phyloP scores from a whole-genome alignment of 2,797 vertebrate species.

The Pseudomugil tenellus region DNA sequence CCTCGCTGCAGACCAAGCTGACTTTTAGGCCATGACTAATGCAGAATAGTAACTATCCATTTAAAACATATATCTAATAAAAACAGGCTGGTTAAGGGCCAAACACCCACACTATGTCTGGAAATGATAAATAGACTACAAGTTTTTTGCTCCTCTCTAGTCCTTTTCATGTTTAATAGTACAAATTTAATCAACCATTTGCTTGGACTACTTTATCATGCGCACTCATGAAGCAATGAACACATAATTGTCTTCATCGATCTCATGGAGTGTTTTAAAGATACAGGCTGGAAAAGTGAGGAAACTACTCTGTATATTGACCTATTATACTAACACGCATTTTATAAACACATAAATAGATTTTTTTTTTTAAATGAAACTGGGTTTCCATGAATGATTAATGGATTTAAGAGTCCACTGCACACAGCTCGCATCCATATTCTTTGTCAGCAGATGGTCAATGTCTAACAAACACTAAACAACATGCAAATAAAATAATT shows the following conservation, averaged over 20 bases:
- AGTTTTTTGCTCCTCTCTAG: not conserved
- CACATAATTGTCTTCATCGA: not conserved
- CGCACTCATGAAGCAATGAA: conserved; percentile 5
- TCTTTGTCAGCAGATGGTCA: conserved; percentile 12
- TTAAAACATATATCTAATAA: not conserved
- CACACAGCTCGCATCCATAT: not conserved
- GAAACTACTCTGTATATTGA: too few species aligned
- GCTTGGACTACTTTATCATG: not conserved
- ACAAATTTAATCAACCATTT: not conserved
- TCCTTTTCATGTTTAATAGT: not conserved
- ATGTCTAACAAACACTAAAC: conserved; percentile 17
- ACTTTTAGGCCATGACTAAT: not conserved
- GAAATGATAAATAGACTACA: not conserved
- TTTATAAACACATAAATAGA: too few species aligned
- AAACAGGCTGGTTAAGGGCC: not conserved
- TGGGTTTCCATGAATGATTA: not conserved
- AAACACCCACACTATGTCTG: not conserved
- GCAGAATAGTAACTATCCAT: not conserved
- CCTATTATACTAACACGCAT: too few species aligned
- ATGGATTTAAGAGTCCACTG: not conserved
- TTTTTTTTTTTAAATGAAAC: too few species aligned
- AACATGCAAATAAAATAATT: conserved; percentile 50
- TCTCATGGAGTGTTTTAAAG: not conserved
- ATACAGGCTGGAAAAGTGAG: not conserved
- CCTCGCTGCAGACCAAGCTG: too few species aligned